Conservation (phyloP, 1,140 invertebrate species). For the Drosophila repletoides region DNA sequence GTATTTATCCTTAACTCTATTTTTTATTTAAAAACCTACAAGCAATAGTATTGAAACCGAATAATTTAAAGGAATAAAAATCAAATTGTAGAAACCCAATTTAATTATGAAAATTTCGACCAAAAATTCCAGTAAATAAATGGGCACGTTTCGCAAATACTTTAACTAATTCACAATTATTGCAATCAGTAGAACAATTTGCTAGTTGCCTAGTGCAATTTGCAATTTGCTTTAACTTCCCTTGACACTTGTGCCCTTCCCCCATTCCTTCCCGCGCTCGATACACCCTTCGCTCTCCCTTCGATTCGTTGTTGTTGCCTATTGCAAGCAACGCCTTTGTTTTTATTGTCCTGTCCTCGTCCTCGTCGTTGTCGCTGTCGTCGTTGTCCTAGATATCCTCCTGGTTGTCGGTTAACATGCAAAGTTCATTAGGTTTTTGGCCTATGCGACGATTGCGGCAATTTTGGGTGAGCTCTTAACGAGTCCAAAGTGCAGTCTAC, state of each 20-base stretch:
- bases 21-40: no score
- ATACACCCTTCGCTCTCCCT: background rate
- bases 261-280: background rate
- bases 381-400: no score
- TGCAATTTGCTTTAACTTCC: background rate
- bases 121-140: constrained; percentile 5
- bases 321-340: constrained; percentile 29
- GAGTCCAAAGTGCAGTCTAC: constrained; percentile 53
- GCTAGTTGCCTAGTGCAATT: background rate
- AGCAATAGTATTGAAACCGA: no score
- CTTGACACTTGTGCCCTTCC: no score
- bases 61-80: no score
- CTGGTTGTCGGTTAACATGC: constrained; percentile 59
- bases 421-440: constrained; percentile 80
- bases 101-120: no score
- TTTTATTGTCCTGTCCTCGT: constrained; percentile 63
- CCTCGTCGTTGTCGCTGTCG: constrained; percentile 18
- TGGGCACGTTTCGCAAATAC: constrained; percentile 3
- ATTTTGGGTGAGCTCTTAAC: constrained; percentile 41
- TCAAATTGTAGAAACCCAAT: no score
- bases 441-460: constrained; percentile 62
- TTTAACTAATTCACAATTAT: constrained; percentile 11
- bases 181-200: constrained; percentile 8
- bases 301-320: background rate
- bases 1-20: no score